phyloP scores from a whole-genome alignment of 2,113 vertebrate genomes.

The Panurus biarmicus region DNA sequence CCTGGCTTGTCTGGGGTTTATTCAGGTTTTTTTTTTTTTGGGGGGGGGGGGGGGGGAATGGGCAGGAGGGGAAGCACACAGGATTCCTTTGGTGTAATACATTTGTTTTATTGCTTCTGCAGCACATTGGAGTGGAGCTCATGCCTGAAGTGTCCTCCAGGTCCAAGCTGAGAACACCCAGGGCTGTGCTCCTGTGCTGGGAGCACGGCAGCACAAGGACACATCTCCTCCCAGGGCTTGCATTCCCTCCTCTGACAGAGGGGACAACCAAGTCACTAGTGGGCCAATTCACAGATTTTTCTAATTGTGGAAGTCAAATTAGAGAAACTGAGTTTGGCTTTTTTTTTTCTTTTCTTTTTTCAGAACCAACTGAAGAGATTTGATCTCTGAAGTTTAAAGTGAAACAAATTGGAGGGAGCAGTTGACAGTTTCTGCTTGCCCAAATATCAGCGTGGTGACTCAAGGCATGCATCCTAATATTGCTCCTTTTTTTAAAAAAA shows the following conservation, averaged over 20 bases:
- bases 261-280: not conserved
- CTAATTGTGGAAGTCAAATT: not conserved
- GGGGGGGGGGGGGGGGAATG: not conserved
- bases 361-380: not conserved
- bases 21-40: not conserved
- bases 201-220: not conserved
- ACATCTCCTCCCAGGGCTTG: not conserved
- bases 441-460: not conserved
- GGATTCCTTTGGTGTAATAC: not conserved
- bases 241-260: not conserved
- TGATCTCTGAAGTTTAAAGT: not conserved
- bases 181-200: not conserved
- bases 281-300: not conserved
- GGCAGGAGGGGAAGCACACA: not conserved
- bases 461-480: not conserved
- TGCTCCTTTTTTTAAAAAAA: not conserved
- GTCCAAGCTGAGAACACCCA: not conserved
- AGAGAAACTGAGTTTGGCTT: not conserved
- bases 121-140: not conserved
- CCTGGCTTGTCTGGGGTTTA: not conserved
- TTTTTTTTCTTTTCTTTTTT: not conserved
- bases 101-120: not conserved
- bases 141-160: not conserved
- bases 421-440: not conserved
- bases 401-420: not conserved